Evolutionary conservation across 2,797 vertebrate genomes (phyloP).

Genomic region (Mus minutoides): DNA sequence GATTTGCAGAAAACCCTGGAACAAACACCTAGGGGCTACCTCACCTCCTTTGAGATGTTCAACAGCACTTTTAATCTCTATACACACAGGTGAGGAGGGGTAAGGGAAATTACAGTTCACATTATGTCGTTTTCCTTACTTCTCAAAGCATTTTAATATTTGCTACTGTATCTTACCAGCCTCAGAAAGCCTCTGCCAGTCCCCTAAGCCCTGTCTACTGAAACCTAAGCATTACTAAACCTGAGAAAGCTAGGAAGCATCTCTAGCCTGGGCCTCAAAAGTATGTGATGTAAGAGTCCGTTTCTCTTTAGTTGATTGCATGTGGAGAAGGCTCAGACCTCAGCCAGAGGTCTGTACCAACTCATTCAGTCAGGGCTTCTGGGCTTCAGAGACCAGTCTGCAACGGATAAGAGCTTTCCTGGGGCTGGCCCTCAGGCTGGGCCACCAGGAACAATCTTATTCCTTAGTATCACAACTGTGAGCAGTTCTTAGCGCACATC

Average conservation of each 20-base stretch:
- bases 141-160: slow-evolving; percentile 48
- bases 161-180: slow-evolving; percentile 34
- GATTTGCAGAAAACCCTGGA: slow-evolving; percentile 94
- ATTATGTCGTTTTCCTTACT: slow-evolving; percentile 16
- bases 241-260: neutral
- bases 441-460: neutral
- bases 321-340: slow-evolving; percentile 2
- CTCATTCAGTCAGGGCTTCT: slow-evolving; percentile 28
- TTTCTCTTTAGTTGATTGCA: neutral
- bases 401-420: neutral
- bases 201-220: neutral
- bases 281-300: slow-evolving; percentile 5
- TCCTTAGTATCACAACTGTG: neutral
- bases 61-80: slow-evolving; percentile 96
- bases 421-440: neutral
- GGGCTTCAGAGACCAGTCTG: slow-evolving; percentile 12
- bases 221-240: slow-evolving; percentile 17
- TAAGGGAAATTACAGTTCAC: slow-evolving; percentile 22
- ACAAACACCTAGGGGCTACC: slow-evolving; percentile 92
- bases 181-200: slow-evolving; percentile 44
- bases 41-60: slow-evolving; percentile 96
- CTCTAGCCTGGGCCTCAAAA: slow-evolving; percentile 26
- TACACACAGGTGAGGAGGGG: slow-evolving; percentile 94
- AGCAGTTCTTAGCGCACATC: slow-evolving; percentile 31
- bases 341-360: neutral